Evolutionary conservation across 2,797 vertebrate genomes (phyloP).

Genomic region (Bovichtus diacanthus): DNA sequence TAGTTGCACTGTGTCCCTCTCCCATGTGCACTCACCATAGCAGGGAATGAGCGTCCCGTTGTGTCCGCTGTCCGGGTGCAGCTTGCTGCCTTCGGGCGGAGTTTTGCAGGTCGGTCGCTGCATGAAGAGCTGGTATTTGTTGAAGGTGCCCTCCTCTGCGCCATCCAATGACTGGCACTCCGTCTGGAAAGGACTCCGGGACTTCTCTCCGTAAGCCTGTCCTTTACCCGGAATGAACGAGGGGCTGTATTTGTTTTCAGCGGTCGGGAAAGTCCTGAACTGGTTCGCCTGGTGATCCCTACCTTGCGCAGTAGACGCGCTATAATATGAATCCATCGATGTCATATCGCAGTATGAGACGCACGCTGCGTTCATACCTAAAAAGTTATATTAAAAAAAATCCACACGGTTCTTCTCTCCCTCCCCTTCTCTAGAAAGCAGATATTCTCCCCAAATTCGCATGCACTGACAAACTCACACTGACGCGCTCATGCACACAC

Average conservation of each 20-base stretch:
- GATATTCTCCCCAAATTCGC: conserved; percentile 74
- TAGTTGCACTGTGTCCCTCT: neutral
- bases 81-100: conserved; percentile 90
- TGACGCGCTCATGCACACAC: conserved; percentile 70
- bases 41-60: conserved; percentile 91
- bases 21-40: conserved; percentile 89
- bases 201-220: conserved; percentile 91
- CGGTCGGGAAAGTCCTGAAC: conserved; percentile 93
- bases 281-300: conserved; percentile 88
- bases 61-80: conserved; percentile 88
- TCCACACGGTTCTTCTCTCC: conserved; percentile 74
- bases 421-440: conserved; percentile 64
- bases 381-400: conserved; percentile 66
- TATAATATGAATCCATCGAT: conserved; percentile 98
- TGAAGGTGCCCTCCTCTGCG: conserved; percentile 88
- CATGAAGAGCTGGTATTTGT: conserved; percentile 94
- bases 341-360: conserved; percentile 96
- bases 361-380: conserved; percentile 97
- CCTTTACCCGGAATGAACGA: conserved; percentile 92
- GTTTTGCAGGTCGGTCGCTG: conserved; percentile 92
- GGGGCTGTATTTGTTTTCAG: conserved; percentile 92
- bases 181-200: conserved; percentile 90
- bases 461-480: conserved; percentile 71
- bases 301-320: conserved; percentile 87
- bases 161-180: conserved; percentile 93